Percentiles rank a stretch among this genome's conserved stretches.
phyloP scores from a whole-genome alignment of 1,140 invertebrate genomes.

The Leptestheria dahalacensis region DNA sequence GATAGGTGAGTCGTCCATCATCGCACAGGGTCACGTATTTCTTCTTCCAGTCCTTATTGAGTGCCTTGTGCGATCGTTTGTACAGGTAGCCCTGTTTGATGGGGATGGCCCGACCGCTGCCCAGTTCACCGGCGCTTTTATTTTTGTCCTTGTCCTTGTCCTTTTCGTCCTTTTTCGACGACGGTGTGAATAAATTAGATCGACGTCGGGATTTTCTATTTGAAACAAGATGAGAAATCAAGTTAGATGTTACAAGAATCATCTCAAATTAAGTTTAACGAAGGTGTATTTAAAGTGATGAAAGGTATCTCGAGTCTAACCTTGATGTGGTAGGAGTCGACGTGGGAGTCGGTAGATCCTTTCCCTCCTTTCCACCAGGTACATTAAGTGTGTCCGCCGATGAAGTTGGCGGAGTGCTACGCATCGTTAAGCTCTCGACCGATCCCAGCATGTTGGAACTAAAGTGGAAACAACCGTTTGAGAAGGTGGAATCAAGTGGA shows the following conservation, averaged over 20 bases:
- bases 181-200: slow-evolving; percentile 87
- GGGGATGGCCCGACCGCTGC: slow-evolving; percentile 87
- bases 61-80: slow-evolving; percentile 84
- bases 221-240: slow-evolving; percentile 17
- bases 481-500: no score
- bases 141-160: slow-evolving; percentile 35
- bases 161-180: slow-evolving; percentile 71
- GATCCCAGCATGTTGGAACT: slow-evolving; percentile 9
- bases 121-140: slow-evolving; percentile 49
- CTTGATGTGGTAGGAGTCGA: slow-evolving; percentile 70
- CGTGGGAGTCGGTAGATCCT: slow-evolving; percentile 63
- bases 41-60: slow-evolving; percentile 98
- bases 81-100: slow-evolving; percentile 93
- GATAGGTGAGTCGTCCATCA: slow-evolving; percentile 86
- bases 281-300: no score
- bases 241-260: background rate
- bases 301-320: no score
- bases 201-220: slow-evolving; percentile 73
- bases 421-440: slow-evolving; percentile 3
- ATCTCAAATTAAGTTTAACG: no score
- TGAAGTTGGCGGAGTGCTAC: slow-evolving; percentile 1
- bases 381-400: slow-evolving; percentile 11
- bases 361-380: slow-evolving; percentile 27
- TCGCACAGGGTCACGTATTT: slow-evolving; percentile 94
- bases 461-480: no score